Evolutionary conservation across 2,113 vertebrate species (phyloP).

Genomic region (Mesembrinibis cayennensis): DNA sequence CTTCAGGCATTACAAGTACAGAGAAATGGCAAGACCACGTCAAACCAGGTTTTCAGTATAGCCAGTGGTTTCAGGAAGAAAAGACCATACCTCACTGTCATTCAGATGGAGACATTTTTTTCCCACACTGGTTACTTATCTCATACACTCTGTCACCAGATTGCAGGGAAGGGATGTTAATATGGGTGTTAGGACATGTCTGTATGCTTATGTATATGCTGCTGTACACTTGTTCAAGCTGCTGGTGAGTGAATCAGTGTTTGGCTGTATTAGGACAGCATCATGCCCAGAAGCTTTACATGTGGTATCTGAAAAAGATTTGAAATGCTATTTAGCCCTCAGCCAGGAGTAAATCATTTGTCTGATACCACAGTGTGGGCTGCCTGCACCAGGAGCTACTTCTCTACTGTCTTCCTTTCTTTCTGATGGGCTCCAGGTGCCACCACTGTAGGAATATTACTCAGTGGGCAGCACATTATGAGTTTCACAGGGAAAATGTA

Average conservation of each 20-base stretch:
- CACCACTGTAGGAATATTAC: neutral
- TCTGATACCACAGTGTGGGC: neutral
- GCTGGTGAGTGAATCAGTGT: constrained; percentile 14
- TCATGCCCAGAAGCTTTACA: constrained; percentile 26
- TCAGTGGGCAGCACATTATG: neutral
- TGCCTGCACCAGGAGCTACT: neutral
- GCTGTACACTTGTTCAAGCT: neutral
- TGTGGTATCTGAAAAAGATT: neutral
- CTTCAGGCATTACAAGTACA: neutral
- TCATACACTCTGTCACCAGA: neutral
- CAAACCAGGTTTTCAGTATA: neutral
- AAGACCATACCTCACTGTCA: neutral
- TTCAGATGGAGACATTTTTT: neutral
- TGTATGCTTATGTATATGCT: neutral
- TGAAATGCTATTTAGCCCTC: neutral
- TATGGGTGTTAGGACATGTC: neutral
- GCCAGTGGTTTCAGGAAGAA: neutral
- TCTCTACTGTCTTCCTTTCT: neutral
- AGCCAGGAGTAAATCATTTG: neutral
- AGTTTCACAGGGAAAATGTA: neutral
- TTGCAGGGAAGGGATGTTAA: neutral
- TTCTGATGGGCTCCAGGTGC: neutral
- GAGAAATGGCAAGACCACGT: neutral
- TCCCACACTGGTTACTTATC: neutral
- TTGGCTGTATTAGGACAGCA: constrained; percentile 15